Percentiles rank a stretch among this genome's conserved stretches.
Conservation (phyloP, 92 coral and sea anemone species). For the Epizoanthus fatuus region DNA sequence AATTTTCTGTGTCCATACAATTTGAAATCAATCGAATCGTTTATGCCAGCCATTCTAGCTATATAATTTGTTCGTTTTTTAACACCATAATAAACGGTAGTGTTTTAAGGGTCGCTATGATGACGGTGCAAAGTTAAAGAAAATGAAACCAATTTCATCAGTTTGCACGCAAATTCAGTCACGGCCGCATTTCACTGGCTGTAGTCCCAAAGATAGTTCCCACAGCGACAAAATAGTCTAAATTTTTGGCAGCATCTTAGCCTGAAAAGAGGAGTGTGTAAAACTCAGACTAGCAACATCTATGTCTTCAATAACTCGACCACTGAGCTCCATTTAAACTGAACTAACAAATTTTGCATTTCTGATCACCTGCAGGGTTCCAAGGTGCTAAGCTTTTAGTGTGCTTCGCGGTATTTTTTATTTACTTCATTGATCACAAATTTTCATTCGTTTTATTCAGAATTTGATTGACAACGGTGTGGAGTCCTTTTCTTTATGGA, state of each 20-base stretch:
- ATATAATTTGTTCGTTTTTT: neutral
- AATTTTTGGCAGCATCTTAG: neutral
- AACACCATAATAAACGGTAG: conserved; percentile 22
- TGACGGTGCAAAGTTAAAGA: conserved; percentile 9
- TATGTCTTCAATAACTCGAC: too few relatives aligned
- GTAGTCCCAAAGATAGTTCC: neutral
- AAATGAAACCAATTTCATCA: neutral
- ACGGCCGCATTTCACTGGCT: neutral
- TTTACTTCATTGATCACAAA: too few relatives aligned
- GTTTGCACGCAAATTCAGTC: neutral
- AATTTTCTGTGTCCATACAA: neutral
- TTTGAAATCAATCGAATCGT: conserved; percentile 28
- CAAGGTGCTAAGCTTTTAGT: too few relatives aligned
- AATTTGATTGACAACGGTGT: too few relatives aligned
- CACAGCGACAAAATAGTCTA: neutral
- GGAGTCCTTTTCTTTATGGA: too few relatives aligned
- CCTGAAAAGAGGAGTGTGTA: neutral
- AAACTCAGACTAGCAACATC: too few relatives aligned
- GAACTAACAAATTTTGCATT: too few relatives aligned
- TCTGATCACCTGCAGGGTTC: too few relatives aligned
- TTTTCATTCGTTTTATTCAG: too few relatives aligned
- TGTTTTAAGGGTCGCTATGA: conserved; percentile 3
- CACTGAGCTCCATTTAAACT: too few relatives aligned
- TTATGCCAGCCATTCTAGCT: neutral
- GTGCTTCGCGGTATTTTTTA: too few relatives aligned